Evolutionary conservation across 1,140 invertebrate genomes (phyloP).

Genomic region (Bathynomus jamesi): DNA sequence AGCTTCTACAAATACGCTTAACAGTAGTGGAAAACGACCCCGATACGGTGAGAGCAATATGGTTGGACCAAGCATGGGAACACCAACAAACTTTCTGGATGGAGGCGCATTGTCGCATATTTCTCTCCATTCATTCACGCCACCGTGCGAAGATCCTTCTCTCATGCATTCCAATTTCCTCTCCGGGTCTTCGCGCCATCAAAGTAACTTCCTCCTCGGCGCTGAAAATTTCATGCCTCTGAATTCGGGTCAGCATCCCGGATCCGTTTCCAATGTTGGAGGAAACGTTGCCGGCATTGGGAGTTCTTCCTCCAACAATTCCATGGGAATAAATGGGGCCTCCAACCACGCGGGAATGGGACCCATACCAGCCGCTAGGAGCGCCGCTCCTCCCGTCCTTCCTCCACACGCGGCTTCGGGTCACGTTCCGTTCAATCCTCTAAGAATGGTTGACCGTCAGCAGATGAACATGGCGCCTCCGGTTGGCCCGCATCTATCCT

Average conservation of each 20-base stretch:
- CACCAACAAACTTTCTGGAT: conserved; percentile 23
- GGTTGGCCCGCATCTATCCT: conserved; percentile 27
- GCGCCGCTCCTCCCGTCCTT: conserved; percentile 13
- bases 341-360: conserved; percentile 5
- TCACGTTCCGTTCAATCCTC: conserved; percentile 30
- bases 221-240: conserved; percentile 26
- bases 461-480: conserved; percentile 28
- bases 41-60: conserved; percentile 27
- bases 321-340: not conserved
- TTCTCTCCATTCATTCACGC: conserved; percentile 30
- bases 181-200: conserved; percentile 19
- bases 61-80: conserved; percentile 15
- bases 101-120: conserved; percentile 23
- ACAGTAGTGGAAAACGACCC: conserved; percentile 15
- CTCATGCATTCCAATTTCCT: conserved; percentile 27
- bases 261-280: conserved; percentile 11
- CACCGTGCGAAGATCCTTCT: conserved; percentile 29
- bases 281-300: conserved; percentile 5
- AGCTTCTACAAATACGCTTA: not conserved
- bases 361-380: conserved; percentile 9
- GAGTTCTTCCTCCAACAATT: conserved; percentile 3
- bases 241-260: conserved; percentile 24
- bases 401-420: conserved; percentile 17
- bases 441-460: conserved; percentile 34
- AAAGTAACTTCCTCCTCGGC: conserved; percentile 29